These are phyloP conservation scores for Pammene aurita DNA, from an alignment of 2,888 invertebrate genomes.

Conservation along the genomic window DNA sequence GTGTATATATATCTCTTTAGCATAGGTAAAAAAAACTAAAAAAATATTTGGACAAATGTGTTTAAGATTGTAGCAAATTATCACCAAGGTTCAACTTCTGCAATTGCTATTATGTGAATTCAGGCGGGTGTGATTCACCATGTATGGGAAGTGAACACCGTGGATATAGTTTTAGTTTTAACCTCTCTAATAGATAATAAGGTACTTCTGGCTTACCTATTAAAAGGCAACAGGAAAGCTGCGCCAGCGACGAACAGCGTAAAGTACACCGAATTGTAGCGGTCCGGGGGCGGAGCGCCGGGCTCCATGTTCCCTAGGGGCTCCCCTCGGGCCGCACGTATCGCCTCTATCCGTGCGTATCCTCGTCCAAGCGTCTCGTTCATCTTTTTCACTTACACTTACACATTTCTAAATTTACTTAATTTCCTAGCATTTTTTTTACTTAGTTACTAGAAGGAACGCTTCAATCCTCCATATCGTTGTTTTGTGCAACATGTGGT, in stretches of 20 bases:
- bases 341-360: conserved; percentile 85
- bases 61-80: too few species aligned
- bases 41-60: too few species aligned
- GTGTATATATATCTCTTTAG: too few species aligned
- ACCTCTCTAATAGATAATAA: too few species aligned
- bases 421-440: background rate
- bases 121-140: background rate
- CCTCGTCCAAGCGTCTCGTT: conserved; percentile 86
- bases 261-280: conserved; percentile 88
- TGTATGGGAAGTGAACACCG: background rate
- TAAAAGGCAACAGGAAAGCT: conserved; percentile 95
- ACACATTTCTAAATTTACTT: conserved; percentile 18
- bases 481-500: background rate
- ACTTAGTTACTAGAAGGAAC: background rate
- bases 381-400: conserved; percentile 65
- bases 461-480: background rate
- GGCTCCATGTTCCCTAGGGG: conserved; percentile 68
- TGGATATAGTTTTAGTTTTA: background rate
- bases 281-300: conserved; percentile 87
- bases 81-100: background rate
- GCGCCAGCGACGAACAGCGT: conserved; percentile 92
- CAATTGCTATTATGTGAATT: background rate
- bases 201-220: conserved; percentile 88
- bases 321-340: conserved; percentile 81
- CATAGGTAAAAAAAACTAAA: too few species aligned